These are phyloP conservation scores for Hetaerina titia DNA, from an alignment of 2,888 invertebrate species.

Conservation along the genomic window DNA sequence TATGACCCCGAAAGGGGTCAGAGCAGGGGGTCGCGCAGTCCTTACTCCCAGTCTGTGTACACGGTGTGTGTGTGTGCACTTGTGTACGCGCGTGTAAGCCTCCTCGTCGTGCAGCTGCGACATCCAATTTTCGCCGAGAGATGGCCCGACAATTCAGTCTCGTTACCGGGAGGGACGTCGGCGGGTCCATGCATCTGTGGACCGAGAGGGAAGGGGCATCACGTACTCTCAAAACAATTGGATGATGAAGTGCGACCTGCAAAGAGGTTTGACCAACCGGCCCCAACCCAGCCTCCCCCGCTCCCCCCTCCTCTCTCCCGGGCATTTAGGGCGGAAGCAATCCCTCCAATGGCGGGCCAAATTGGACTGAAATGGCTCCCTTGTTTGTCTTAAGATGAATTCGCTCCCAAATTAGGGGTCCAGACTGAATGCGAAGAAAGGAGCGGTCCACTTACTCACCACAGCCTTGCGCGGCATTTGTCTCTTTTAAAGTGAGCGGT, in stretches of 20 bases:
- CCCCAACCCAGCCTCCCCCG: neutral
- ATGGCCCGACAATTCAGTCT: conserved; percentile 33
- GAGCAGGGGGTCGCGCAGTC: neutral
- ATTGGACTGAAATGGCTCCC: neutral
- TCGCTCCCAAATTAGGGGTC: neutral
- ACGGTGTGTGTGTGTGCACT: neutral
- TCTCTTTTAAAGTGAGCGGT: too few relatives aligned
- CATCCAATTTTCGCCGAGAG: conserved; percentile 11
- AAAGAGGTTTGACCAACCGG: neutral
- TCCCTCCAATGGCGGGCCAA: neutral
- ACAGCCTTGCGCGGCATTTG: too few relatives aligned
- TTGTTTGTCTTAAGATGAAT: neutral
- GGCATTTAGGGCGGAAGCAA: neutral
- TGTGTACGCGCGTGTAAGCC: neutral
- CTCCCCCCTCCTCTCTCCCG: neutral
- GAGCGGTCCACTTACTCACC: neutral
- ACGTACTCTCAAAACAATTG: neutral
- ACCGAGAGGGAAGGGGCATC: neutral
- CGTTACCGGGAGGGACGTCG: neutral
- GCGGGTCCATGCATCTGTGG: neutral
- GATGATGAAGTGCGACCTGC: conserved; percentile 17
- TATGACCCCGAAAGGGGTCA: neutral
- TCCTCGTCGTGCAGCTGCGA: neutral
- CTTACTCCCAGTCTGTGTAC: neutral
- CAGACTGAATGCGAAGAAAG: neutral